These are phyloP conservation scores for Pardalotus punctatus DNA, from an alignment of 2,113 vertebrate genomes.

Conservation along the genomic window DNA sequence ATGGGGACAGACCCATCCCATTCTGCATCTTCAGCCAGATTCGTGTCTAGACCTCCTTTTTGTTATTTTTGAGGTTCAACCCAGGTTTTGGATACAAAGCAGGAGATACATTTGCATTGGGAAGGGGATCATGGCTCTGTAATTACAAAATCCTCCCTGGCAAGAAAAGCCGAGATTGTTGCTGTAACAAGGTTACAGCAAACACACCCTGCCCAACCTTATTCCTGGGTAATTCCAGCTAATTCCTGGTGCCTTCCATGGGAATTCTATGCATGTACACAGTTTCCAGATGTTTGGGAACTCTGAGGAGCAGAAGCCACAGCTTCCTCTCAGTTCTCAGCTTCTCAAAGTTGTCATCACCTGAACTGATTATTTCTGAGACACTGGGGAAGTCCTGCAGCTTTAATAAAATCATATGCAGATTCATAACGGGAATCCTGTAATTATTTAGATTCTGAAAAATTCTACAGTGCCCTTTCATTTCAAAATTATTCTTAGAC, in stretches of 20 bases:
- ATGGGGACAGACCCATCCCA: background rate
- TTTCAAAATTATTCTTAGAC: background rate
- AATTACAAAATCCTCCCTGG: background rate
- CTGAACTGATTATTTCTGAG: background rate
- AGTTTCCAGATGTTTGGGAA: background rate
- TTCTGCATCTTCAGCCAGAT: background rate
- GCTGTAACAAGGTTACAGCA: background rate
- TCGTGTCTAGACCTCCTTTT: accelerated
- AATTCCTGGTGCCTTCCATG: background rate
- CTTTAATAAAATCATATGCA: background rate
- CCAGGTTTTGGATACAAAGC: background rate
- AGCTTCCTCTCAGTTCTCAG: background rate
- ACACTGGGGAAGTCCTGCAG: background rate
- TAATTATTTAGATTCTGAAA: background rate
- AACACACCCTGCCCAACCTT: background rate
- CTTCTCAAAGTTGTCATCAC: background rate
- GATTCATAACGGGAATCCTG: background rate
- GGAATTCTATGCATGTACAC: background rate
- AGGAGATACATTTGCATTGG: background rate
- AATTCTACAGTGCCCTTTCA: background rate
- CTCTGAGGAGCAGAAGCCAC: background rate
- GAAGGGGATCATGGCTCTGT: background rate
- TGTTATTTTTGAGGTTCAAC: background rate
- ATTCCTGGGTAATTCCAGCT: background rate
- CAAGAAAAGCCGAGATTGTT: background rate